Conservation (phyloP, 2,888 invertebrate species). For the Xanthostigma xanthostigma region DNA sequence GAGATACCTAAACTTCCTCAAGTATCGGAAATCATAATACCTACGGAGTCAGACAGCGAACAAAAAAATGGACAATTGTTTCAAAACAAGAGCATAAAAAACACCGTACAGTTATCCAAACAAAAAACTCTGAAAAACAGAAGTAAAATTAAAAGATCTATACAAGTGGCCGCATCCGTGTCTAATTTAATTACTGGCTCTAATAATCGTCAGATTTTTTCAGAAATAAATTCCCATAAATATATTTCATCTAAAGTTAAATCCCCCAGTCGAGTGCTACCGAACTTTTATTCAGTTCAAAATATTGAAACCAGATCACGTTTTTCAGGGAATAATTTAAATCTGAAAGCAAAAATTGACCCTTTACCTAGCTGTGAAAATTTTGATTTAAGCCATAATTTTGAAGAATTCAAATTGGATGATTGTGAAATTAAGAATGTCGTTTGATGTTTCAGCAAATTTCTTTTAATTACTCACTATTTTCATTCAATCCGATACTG, state of each 20-base stretch:
- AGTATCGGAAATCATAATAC: slow-evolving; percentile 58
- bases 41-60: slow-evolving; percentile 35
- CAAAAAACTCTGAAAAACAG: slow-evolving; percentile 3
- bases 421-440: slow-evolving; percentile 40
- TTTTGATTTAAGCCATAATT: slow-evolving; percentile 58
- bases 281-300: slow-evolving; percentile 27
- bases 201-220: slow-evolving; percentile 32
- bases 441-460: too few relatives aligned
- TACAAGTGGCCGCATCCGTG: slow-evolving; percentile 45
- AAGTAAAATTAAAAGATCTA: slow-evolving; percentile 35
- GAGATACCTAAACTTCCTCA: slow-evolving; percentile 62
- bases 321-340: not conserved
- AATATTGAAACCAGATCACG: slow-evolving; percentile 22
- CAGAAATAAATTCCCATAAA: slow-evolving; percentile 33
- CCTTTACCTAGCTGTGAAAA: slow-evolving; percentile 30
- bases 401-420: slow-evolving; percentile 66
- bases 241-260: not conserved
- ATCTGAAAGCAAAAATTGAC: slow-evolving; percentile 8
- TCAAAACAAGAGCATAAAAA: slow-evolving; percentile 29
- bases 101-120: slow-evolving; percentile 25
- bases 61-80: slow-evolving; percentile 20
- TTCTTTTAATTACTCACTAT: too few relatives aligned
- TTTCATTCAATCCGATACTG: too few relatives aligned
- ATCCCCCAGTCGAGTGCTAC: slow-evolving; percentile 17
- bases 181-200: slow-evolving; percentile 34